These are phyloP conservation scores for Catocala fraxini DNA, from an alignment of 2,888 invertebrate species.

Conservation along the genomic window DNA sequence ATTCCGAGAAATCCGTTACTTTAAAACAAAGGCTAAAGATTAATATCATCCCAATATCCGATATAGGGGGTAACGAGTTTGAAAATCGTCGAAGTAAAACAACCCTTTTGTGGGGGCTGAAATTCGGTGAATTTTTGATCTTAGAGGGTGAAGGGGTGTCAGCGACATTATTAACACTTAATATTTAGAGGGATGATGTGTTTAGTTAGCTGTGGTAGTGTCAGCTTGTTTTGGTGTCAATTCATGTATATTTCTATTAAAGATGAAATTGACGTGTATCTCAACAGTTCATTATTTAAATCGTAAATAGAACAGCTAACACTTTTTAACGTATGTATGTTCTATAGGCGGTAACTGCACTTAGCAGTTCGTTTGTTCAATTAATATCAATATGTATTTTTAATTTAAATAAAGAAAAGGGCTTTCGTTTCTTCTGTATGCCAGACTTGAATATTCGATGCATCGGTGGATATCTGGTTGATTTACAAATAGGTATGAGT, in stretches of 20 bases:
- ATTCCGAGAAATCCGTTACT: slow-evolving; percentile 43
- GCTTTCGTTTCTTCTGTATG: too few species aligned
- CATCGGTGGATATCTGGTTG: too few species aligned
- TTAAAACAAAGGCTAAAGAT: slow-evolving; percentile 51
- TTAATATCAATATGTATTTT: too few species aligned
- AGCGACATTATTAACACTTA: slow-evolving; percentile 80
- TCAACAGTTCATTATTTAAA: too few species aligned
- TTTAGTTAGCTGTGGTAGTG: slow-evolving; percentile 46
- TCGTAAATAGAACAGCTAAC: too few species aligned
- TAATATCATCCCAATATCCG: slow-evolving; percentile 68
- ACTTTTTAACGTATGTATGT: too few species aligned
- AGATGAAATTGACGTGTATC: too few species aligned
- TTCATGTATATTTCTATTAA: background rate
- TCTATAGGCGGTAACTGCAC: too few species aligned
- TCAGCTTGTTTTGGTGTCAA: slow-evolving; percentile 26
- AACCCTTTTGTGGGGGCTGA: slow-evolving; percentile 73
- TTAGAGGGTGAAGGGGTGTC: slow-evolving; percentile 59
- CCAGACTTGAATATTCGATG: too few species aligned
- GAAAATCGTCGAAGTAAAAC: slow-evolving; percentile 60
- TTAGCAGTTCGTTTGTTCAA: too few species aligned
- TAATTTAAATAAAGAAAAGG: too few species aligned
- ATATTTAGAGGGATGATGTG: slow-evolving; percentile 73
- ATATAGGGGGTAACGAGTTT: slow-evolving; percentile 68
- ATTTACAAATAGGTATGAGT: too few species aligned
- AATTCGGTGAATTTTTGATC: slow-evolving; percentile 81